Evolutionary conservation across 2,888 invertebrate species (phyloP), one percentile per base, ranked within the genome.

Genomic region (Chrysolina oricalcia): DNA sequence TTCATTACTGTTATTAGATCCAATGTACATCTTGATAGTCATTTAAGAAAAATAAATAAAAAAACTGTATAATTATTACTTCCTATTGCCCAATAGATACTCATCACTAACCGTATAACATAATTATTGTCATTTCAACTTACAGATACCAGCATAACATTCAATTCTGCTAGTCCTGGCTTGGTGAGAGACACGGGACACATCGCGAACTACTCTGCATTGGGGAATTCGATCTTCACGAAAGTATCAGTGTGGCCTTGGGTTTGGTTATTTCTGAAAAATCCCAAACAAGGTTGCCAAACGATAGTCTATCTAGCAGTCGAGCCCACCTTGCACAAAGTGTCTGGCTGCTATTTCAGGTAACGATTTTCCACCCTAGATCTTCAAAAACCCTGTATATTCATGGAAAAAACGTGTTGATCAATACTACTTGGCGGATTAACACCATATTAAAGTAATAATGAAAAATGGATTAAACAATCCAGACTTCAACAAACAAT

Each of bases 91-190:
- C 27, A 27, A 27, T 27, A 27, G 5, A 27, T 27, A 27, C 27
- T 27, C 27, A 27, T 5, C 5, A 2, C 5, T n/a, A n/a, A n/a
- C 27, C 5, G 27, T 5, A 27, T 27, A 27, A 27, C 27, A 27
- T 68, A 9, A 50, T 73, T 68, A 48, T 27, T 19, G 15, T 23
- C n/a, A 13, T 66, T 27, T 17, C 15, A 1, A 50, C n/a, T 59
- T 67, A 46, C 85, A 94, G 94, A 90, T 77, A 91, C 91, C 35
- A 90, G 91, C 68, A 91, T 95, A 21, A 93, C 93, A 19, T 92
- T 93, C 72, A 94, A 94, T 87, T 91, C 92, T 66, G 91, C 93
- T 21, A 93, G 93, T 86, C 95, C 95, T 35, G 95, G 95, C 53
- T 87, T 94, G 59, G 93, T 93, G 1, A 89, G 93, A 72, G 90